Conservation (phyloP, 2,113 vertebrate species). For the Ctenodactylus gundi region DNA sequence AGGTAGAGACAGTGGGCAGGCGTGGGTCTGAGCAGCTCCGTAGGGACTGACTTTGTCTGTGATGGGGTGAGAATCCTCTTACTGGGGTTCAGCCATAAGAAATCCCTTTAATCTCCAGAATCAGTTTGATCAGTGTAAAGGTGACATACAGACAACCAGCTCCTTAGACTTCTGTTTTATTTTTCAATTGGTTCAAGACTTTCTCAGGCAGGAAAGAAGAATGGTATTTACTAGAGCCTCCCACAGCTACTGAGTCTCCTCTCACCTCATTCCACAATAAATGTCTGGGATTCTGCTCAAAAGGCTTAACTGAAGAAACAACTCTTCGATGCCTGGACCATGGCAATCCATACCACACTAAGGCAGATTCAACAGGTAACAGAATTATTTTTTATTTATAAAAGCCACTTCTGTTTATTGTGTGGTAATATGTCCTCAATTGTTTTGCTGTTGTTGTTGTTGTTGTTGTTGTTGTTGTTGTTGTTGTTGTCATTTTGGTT, state of each 20-base stretch:
- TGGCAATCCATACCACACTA: not conserved
- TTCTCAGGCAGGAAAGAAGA: not conserved
- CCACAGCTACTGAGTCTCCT: not conserved
- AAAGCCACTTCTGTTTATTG: not conserved
- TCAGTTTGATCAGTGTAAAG: not conserved
- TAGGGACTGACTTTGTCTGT: not conserved
- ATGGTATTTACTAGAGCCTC: not conserved
- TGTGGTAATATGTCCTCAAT: not conserved
- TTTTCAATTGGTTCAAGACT: not conserved
- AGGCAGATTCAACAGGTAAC: not conserved
- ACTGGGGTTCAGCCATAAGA: not conserved
- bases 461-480: too few relatives aligned
- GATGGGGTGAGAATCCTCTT: not conserved
- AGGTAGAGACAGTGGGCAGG: too few relatives aligned
- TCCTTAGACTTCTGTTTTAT: not conserved
- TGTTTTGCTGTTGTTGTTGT: too few relatives aligned
- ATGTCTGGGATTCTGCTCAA: not conserved
- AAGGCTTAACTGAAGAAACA: not conserved
- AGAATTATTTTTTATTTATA: not conserved
- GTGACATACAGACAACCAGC: not conserved
- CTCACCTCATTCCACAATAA: not conserved
- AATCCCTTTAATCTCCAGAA: not conserved
- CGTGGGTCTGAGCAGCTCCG: not conserved
- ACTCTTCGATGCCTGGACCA: not conserved
- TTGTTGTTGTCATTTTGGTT: too few relatives aligned